Evolutionary conservation across 2,113 vertebrate species (phyloP), one percentile per base, ranked within the genome.

Genomic region (Motacilla alba): DNA sequence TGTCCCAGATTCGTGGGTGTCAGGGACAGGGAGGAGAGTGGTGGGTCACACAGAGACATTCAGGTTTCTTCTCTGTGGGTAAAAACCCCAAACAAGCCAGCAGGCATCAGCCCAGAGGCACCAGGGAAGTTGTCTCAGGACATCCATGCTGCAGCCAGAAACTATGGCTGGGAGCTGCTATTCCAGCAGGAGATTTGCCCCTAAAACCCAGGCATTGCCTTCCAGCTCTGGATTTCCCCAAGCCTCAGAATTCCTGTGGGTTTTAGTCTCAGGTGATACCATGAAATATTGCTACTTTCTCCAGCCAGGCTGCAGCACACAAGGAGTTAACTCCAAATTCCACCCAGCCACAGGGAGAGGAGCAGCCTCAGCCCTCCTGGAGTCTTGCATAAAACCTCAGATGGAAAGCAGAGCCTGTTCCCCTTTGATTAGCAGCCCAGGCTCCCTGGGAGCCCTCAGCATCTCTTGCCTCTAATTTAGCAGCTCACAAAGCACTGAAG

Each of bases 341-440:
- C 35, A 30, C 3, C 11, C 0, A 0, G 41, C 27, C 22, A 2
- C 4, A 37, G 82, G 47, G 23, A 75, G 7, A 27, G 8, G 19
- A 68, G 55, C 87, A 90, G 73, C 22, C 67, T 59, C 53, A 56
- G 70, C 69, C 47, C 74, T 59, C 13, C 31, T 23, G 66, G 35
- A 72, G 69, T 56, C 44, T 60, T 75, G 10, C 16, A 20, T 80
- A 47, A 92, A 75, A n/a, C 13, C 56, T 27, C 41, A 87, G 66
- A 46, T 58, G 80, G 58, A 87, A 90, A 81, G 78, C 5, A 0
- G 60, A 74, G 79, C 43, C 31, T 50, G 64, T 16, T 89, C 63
- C 58, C 67, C 85, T 96, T 87, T 83, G 87, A 94, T 95, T 47
- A 96, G 70, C 79, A 96, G 67, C 59, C 27, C 11, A 74, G 59